phyloP scores from a whole-genome alignment of 2,888 invertebrate genomes.

The Alsophila aescularia region DNA sequence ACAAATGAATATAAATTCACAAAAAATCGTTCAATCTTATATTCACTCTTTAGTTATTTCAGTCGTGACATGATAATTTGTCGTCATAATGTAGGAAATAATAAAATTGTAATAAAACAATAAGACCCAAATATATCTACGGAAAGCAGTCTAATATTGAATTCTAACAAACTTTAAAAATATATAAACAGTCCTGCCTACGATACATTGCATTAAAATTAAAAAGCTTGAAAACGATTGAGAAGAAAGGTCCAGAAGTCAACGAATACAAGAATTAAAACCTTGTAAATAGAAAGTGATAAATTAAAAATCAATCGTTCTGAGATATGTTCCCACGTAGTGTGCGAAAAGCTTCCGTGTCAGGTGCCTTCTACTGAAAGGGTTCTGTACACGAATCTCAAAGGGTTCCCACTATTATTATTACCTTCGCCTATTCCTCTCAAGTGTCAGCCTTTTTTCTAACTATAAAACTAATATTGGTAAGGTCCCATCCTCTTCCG shows the following conservation, averaged over 20 bases:
- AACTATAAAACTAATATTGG: slow-evolving; percentile 83
- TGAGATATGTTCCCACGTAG: slow-evolving; percentile 70
- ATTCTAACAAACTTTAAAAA: too few relatives aligned
- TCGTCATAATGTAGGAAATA: too few relatives aligned
- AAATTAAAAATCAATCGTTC: slow-evolving; percentile 32
- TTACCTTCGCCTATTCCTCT: slow-evolving; percentile 78
- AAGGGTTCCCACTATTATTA: slow-evolving; percentile 79
- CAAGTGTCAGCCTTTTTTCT: slow-evolving; percentile 77
- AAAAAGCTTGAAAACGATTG: not conserved
- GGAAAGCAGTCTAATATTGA: too few relatives aligned
- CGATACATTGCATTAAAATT: not conserved
- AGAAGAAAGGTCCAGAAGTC: not conserved
- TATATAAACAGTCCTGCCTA: too few relatives aligned
- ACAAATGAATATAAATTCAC: not conserved
- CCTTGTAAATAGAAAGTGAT: slow-evolving; percentile 1
- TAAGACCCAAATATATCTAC: too few relatives aligned
- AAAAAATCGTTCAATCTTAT: too few relatives aligned
- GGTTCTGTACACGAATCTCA: slow-evolving; percentile 63
- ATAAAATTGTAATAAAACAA: too few relatives aligned
- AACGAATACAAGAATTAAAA: not conserved
- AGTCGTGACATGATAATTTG: too few relatives aligned
- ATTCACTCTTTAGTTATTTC: too few relatives aligned
- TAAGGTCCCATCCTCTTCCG: slow-evolving; percentile 83
- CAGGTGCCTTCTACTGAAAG: slow-evolving; percentile 76
- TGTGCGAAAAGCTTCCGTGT: slow-evolving; percentile 80